Base-by-base conservation (phyloP, 2,888 invertebrate genomes). In the Eupeodes luniger region DNA sequence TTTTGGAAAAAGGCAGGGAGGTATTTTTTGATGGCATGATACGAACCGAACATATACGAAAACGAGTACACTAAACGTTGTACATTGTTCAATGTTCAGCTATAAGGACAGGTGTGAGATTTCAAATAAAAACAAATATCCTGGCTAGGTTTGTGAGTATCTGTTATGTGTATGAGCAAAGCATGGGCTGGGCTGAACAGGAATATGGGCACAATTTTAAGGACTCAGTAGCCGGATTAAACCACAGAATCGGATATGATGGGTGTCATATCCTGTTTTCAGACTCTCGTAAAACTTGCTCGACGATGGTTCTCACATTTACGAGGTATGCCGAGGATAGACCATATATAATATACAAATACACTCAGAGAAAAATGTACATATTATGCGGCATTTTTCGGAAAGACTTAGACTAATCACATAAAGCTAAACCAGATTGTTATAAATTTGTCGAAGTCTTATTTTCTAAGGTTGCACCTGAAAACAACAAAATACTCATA, bases 181-280 rank as follows among this genome's bases (percentile, higher is more conserved):
- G 19, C 27, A 27, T 27, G 27, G 27, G 27, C 27, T 27, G 27
- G 27, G 27, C 27, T 27, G 27, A 27, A 27, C 27, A 27, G 27
- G 2, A 27, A 47, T 12, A 44, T 19, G 72, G 76, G 83, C 74
- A 74, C 62, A 84, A 62, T 84, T 87, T 83, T 75, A 86, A 78
- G 78, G 83, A 83, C 72, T 72, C 84, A 34, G 78, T 34, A 76
- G 40, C 75, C 44, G 74, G 74, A 85, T 72, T 76, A 67, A 75
- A 79, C 86, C 86, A 79, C 79, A 86, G 40, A 67, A 84, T 84
- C 87, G 87, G 87, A 88, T 84, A 88, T 84, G 84, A 84, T 74
- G 81, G 87, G 87, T 88, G 87, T 88, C 77, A 81, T 74, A 84
- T 88, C 87, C 87, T 88, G 87, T 77, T 76, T 80, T 61, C 64